phyloP scores from a whole-genome alignment of 2,113 vertebrate species.

The Cyprinodon variegatus region DNA sequence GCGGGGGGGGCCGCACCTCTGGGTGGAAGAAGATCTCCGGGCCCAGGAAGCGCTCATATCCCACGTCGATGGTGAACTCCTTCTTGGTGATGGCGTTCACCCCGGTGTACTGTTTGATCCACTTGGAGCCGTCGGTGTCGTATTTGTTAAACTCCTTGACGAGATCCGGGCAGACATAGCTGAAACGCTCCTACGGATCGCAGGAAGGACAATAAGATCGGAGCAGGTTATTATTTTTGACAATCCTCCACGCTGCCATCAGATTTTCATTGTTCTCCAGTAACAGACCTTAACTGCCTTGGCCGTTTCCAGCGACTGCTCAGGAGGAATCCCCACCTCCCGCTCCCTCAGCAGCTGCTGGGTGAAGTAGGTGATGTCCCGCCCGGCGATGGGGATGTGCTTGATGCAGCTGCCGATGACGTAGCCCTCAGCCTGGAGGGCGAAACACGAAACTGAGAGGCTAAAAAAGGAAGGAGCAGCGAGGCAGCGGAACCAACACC shows the following conservation, averaged over 20 bases:
- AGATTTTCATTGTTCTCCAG: too few relatives aligned
- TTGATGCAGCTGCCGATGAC: constrained; percentile 99
- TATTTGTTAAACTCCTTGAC: constrained; percentile 99
- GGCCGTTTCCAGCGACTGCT: constrained; percentile 97
- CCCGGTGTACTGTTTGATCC: constrained; percentile 98
- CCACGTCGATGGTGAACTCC: constrained; percentile 97
- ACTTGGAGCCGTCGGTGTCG: constrained; percentile 95
- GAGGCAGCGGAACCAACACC: constrained; percentile 31
- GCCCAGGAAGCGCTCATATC: constrained; percentile 96
- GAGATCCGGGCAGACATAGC: constrained; percentile 97
- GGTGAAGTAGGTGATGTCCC: constrained; percentile 99
- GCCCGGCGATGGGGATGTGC: constrained; percentile 97
- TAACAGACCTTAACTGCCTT: constrained; percentile 94
- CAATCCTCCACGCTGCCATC: too few relatives aligned
- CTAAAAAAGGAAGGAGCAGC: background rate
- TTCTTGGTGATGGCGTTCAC: constrained; percentile 96
- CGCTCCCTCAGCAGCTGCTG: constrained; percentile 95
- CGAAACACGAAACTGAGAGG: background rate
- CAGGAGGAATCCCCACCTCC: constrained; percentile 98
- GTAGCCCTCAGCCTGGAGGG: constrained; percentile 91
- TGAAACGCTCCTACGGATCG: constrained; percentile 88
- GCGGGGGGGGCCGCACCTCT: constrained; percentile 79
- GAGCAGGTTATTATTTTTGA: too few relatives aligned
- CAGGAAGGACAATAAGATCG: background rate
- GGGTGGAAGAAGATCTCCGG: constrained; percentile 99